Evolutionary conservation across 2,113 vertebrate species (phyloP), one percentile per base, ranked within the genome.

Genomic region (Pollimyrus isidori): DNA sequence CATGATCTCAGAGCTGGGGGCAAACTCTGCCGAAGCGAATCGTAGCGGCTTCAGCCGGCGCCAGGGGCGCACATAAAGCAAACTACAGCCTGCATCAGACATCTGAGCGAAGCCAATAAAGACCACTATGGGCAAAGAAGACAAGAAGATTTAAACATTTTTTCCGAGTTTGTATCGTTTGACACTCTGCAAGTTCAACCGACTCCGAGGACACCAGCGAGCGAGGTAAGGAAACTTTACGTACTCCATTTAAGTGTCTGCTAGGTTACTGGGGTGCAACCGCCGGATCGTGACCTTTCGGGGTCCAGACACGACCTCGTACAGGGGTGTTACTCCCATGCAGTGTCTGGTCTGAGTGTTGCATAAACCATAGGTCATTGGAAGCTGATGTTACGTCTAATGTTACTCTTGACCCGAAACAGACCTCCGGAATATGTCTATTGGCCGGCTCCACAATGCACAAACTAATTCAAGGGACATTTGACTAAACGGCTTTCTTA

Each of bases 321-420:
- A 53, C 30, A 13, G 45, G 35, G 45, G 19, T 76, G 84, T 45
- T 58, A 73, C 5, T 1, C 13, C 89, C 21, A 56, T 15, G 48
- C 42, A 35, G 58, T 69, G 83, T 62, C 85, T 26, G 53, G 53
- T 88, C n/a, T 65, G 58, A 58, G 39, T 86, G 58, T 53, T 88
- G 90, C 86, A 91, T 89, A 69, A 90, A 90, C 90, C 87, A 89
- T 39, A 92, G 90, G 90, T 91, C 89, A 86, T 7, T 90, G 85
- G 90, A 90, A 39, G 53, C 80, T 83, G 88, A 73, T 90, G 10
- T 83, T 56, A 84, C 88, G 84, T 23, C 13, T 52, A 90, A 84
- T 76, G 89, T 73, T 80, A 85, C 88, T 90, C 65, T 87, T 92
- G 89, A 92, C 90, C 90, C 73, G 85, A 86, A 46, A 86, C 83